Percentiles rank a stretch among this genome's conserved stretches.
Conservation (phyloP, 2,797 vertebrate species). For the Syngnathus rostellatus region DNA sequence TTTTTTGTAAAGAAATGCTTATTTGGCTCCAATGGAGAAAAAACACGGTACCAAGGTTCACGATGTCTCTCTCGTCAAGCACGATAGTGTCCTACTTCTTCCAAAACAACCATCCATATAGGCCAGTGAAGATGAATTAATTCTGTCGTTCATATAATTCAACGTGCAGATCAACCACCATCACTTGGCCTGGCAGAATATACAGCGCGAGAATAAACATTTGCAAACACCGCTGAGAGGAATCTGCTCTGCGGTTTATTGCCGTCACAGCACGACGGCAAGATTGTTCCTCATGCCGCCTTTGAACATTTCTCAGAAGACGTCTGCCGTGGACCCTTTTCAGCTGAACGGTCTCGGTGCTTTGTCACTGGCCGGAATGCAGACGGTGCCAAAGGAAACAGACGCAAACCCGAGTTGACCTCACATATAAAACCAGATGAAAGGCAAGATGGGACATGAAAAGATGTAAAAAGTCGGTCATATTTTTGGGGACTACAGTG, state of each 20-base stretch:
- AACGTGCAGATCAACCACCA: conserved; percentile 2
- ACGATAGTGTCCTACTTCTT: neutral
- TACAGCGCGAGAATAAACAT: conserved; percentile 25
- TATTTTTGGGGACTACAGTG: neutral
- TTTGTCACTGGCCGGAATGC: conserved; percentile 7
- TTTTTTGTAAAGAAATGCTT: neutral
- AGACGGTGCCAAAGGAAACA: neutral
- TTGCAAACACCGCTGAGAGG: conserved; percentile 15
- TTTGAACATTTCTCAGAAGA: conserved; percentile 23
- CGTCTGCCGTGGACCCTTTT: conserved; percentile 40
- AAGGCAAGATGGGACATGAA: neutral
- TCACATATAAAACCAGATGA: conserved; percentile 1
- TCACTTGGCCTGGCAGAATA: conserved; percentile 8
- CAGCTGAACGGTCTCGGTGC: neutral
- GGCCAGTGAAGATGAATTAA: neutral
- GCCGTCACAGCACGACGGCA: conserved; percentile 15
- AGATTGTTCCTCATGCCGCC: conserved; percentile 32
- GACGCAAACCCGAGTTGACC: conserved; percentile 2
- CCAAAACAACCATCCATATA: neutral
- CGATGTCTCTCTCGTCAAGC: neutral
- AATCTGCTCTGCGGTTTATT: conserved; percentile 23
- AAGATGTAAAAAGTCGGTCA: conserved; percentile 1
- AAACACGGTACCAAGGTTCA: too few species aligned
- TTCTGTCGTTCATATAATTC: neutral
- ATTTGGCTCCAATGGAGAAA: too few species aligned